A percentile compares a stretch with the other conserved stretches of the same genome.
Conservation (phyloP, 2,888 invertebrate species). For the Ophioninae sp. region DNA sequence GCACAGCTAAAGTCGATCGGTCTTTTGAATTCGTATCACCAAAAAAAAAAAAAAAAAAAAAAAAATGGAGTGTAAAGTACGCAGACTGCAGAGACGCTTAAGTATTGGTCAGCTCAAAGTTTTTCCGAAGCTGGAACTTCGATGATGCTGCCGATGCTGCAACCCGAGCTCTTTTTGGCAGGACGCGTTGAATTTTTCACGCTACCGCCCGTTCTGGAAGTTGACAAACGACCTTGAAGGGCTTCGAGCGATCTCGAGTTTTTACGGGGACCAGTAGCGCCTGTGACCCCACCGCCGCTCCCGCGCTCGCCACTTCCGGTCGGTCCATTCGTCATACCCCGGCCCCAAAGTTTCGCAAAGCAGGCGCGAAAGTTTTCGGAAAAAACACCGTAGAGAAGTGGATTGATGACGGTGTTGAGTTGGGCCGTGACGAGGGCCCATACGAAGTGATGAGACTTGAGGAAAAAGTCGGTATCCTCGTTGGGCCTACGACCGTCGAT, state of each 20-base stretch:
- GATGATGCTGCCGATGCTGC: constrained; percentile 77
- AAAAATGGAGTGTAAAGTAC: not conserved
- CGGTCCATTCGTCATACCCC: constrained; percentile 58
- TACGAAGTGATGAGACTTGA: constrained; percentile 83
- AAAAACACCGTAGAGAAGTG: constrained; percentile 83
- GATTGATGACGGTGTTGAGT: constrained; percentile 83
- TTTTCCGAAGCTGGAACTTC: constrained; percentile 77
- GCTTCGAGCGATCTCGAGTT: constrained; percentile 70
- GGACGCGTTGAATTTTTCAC: constrained; percentile 67
- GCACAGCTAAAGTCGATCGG: not conserved
- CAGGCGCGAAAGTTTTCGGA: constrained; percentile 83
- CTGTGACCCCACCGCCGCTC: constrained; percentile 65
- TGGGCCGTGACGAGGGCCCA: constrained; percentile 82
- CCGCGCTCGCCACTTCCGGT: constrained; percentile 67
- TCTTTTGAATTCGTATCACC: not conserved
- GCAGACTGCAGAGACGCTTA: not conserved
- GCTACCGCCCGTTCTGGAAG: constrained; percentile 68
- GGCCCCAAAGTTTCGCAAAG: constrained; percentile 80
- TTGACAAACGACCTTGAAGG: constrained; percentile 72
- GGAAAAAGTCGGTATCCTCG: constrained; percentile 82
- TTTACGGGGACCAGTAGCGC: constrained; percentile 60
- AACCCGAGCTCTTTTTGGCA: constrained; percentile 75
- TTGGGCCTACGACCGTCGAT: constrained; percentile 82
- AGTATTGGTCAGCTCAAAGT: constrained; percentile 61
- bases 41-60: not conserved